Evolutionary conservation across 2,113 vertebrate genomes (phyloP).

Genomic region (Gymnobelideus leadbeateri): DNA sequence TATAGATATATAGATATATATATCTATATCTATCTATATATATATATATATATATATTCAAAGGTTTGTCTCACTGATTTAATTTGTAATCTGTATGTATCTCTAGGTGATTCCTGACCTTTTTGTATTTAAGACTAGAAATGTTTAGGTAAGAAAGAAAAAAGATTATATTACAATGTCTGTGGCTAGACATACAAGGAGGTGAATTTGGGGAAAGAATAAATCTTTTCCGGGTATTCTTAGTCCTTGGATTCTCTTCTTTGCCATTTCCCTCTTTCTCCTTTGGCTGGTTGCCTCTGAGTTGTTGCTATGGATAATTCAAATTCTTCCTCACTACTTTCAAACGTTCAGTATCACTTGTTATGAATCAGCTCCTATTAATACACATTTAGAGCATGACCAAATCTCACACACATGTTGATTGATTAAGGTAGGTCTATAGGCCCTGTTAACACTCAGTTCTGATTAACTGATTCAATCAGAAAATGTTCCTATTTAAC

Average conservation of each 20-base stretch:
- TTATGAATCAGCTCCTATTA: not conserved
- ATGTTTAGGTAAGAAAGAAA: not conserved
- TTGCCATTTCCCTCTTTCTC: not conserved
- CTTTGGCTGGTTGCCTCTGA: not conserved
- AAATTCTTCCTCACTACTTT: not conserved
- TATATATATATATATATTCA: not conserved
- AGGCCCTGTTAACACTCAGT: not conserved
- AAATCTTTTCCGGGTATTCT: not conserved
- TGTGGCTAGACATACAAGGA: not conserved
- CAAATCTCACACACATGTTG: not conserved
- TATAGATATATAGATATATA: not conserved
- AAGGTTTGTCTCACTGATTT: not conserved
- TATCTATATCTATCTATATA: not conserved
- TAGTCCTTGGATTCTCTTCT: not conserved
- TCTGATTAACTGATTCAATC: not conserved
- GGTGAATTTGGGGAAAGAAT: not conserved
- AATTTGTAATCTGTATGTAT: not conserved
- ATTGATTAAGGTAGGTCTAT: not conserved
- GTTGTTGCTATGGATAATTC: not conserved
- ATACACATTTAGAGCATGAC: not conserved
- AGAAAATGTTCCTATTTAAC: not conserved
- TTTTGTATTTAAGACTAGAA: not conserved
- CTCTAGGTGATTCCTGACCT: not conserved
- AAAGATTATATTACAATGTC: not conserved
- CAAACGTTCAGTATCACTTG: not conserved